phyloP scores from a whole-genome alignment of 2,113 vertebrate genomes.

The Bos javanicus region DNA sequence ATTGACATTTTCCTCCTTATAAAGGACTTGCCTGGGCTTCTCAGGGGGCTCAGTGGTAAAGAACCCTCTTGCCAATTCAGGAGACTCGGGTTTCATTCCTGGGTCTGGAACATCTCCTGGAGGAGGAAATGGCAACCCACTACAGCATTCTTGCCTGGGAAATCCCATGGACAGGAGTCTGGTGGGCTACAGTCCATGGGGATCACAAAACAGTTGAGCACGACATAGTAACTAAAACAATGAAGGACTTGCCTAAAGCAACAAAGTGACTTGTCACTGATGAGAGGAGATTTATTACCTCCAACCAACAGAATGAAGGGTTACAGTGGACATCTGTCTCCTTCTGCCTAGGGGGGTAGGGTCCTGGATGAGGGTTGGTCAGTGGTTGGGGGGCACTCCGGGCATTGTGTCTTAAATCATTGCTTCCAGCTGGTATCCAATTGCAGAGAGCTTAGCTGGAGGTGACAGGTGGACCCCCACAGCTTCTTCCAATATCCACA shows the following conservation, averaged over 20 bases:
- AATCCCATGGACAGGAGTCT: background rate
- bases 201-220: background rate
- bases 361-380: background rate
- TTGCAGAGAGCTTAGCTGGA: background rate
- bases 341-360: accelerated
- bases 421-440: background rate
- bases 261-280: background rate
- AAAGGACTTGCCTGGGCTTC: background rate
- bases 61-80: background rate
- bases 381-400: accelerated
- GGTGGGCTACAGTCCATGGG: background rate
- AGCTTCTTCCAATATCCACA: background rate
- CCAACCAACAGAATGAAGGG: background rate
- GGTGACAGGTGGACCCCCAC: background rate
- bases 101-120: background rate
- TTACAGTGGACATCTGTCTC: background rate
- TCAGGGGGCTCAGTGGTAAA: background rate
- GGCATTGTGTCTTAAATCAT: background rate
- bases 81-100: accelerated
- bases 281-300: background rate
- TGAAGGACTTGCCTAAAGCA: background rate
- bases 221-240: background rate
- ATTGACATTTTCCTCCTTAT: background rate
- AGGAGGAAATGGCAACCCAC: background rate
- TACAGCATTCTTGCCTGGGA: background rate